phyloP scores from a whole-genome alignment of 2,888 invertebrate species.

The Adelphocoris suturalis region DNA sequence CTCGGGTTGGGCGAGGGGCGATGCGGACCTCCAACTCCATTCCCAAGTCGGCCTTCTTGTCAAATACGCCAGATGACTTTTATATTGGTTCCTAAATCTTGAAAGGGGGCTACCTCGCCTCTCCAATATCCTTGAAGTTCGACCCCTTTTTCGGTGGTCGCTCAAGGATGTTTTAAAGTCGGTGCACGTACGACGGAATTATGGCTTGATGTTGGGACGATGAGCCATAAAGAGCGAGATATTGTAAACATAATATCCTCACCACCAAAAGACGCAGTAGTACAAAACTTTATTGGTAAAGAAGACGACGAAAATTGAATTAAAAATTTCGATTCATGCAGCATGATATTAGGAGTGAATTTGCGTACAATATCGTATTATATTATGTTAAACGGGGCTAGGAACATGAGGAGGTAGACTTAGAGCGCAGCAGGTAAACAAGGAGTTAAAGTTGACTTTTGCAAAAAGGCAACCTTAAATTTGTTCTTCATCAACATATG shows the following conservation, averaged over 20 bases:
- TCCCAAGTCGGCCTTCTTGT: slow-evolving; percentile 63
- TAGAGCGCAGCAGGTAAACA: no score
- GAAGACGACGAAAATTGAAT: no score
- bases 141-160: neutral
- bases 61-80: slow-evolving; percentile 67
- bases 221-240: neutral
- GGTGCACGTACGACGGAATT: slow-evolving; percentile 10
- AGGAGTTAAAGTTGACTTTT: no score
- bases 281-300: no score
- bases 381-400: no score
- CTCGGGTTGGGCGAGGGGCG: neutral
- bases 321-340: no score
- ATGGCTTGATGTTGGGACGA: slow-evolving; percentile 14
- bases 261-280: no score
- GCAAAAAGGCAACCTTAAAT: no score
- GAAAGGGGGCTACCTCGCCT: neutral
- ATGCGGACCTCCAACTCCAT: slow-evolving; percentile 27
- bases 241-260: neutral
- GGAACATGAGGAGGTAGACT: no score
- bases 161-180: neutral
- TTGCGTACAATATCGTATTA: no score
- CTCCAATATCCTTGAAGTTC: slow-evolving; percentile 48
- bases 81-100: slow-evolving; percentile 66
- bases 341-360: no score
- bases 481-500: no score